These are phyloP conservation scores for Colletes latitarsis DNA, from an alignment of 1,140 invertebrate genomes.

Conservation along the genomic window DNA sequence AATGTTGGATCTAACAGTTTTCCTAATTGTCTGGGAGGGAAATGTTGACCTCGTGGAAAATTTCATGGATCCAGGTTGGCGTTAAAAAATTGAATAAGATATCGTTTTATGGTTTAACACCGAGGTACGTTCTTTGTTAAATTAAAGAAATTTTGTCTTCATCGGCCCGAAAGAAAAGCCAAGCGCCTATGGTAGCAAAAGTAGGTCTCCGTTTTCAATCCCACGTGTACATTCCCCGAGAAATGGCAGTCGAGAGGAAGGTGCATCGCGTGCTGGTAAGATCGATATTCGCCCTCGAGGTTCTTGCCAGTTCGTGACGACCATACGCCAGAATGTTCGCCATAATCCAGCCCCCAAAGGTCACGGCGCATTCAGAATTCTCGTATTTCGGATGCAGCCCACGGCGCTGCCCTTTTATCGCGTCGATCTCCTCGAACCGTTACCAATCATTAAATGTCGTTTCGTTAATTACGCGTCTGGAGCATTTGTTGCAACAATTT, in stretches of 20 bases:
- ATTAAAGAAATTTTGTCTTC: not conserved
- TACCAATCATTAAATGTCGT: not conserved
- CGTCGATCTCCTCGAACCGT: not conserved
- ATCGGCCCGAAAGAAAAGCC: not conserved
- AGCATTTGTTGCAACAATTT: no score
- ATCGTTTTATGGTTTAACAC: no score
- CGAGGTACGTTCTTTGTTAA: no score
- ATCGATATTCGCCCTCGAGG: conserved; percentile 38
- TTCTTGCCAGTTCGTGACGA: conserved; percentile 32
- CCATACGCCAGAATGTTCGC: conserved; percentile 18
- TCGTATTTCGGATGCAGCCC: not conserved
- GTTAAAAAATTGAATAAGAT: no score
- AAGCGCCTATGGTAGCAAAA: not conserved
- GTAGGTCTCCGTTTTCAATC: conserved; percentile 22
- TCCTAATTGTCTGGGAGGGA: no score
- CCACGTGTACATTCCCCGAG: conserved; percentile 6
- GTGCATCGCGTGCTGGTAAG: conserved; percentile 5
- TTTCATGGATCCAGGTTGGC: no score
- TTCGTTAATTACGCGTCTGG: no score
- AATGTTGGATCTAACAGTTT: no score
- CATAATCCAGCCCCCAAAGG: conserved; percentile 35
- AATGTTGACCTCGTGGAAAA: no score
- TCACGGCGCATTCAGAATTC: conserved; percentile 21
- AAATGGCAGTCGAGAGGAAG: conserved; percentile 4
- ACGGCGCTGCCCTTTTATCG: not conserved